Base-by-base conservation (phyloP, 2,113 vertebrate genomes). In the Panthera leo region DNA sequence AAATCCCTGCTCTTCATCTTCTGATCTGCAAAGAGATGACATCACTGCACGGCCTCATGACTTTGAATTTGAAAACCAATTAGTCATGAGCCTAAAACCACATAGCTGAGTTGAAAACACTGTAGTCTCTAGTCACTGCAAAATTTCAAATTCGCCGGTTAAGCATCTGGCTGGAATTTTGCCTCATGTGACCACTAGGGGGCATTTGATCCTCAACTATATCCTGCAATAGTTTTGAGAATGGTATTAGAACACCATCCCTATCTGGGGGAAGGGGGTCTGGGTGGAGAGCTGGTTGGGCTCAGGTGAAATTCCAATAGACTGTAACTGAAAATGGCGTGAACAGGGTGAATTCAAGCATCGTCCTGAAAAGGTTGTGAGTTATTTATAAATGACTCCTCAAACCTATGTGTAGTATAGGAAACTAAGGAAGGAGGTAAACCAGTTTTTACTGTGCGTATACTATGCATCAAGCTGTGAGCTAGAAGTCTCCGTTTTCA, bases 201-300 rank as follows among this genome's bases (percentile, higher is more conserved):
- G 93, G 98, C 96, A 95, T 84, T 97, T 98, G 76, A n/a, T 92
- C 75, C 51, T 67, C 55, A 85, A 80, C 76, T 94, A 90, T 92
- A 80, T 85, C 76, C 55, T 51, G 34, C 68, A 39, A 27, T 36
- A 18, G 16, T 48, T 42, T n/a, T 53, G 42, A 53, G 45, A 23
- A 31, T 3, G 1, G 19, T 58, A 7, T 39, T 48, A 39, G 45
- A 31, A 63, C 5, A 34, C 5, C 19, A 11, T 13, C 39, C 4
- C 8, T 4, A 53, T 7, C 10, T 39, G 14, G 14, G 6, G 21
- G 16, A 4, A 36, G 11, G n/a, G 5, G 7, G 9, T 1, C 0
- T 9, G 68, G n/a, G 58, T 19, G 3, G 58, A 65, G 29, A 4
- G 7, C 12, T 42, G 36, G 4, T 16, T 29, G 61, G 29, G 19